A percentile compares a stretch with the other conserved stretches of the same genome.
Evolutionary conservation across 2,113 vertebrate species (phyloP).

Genomic region (Channa argus): DNA sequence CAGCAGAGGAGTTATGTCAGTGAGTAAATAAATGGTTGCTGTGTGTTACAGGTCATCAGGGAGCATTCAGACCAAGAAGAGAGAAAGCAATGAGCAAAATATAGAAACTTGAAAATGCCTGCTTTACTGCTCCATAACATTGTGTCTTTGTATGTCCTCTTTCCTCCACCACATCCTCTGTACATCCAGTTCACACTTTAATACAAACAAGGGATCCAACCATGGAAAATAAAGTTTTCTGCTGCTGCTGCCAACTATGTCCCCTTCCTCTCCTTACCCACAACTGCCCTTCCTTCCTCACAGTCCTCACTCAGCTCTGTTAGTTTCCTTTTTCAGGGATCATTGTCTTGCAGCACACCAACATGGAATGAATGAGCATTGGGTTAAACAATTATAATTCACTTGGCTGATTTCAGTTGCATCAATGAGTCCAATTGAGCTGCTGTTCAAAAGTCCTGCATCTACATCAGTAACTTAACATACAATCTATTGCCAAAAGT

Average conservation of each 20-base stretch:
- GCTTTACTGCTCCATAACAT: conserved; percentile 29
- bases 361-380: background rate
- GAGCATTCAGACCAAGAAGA: conserved; percentile 24
- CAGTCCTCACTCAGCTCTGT: conserved; percentile 32
- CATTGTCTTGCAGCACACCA: conserved; percentile 21
- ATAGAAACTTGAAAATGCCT: conserved; percentile 39
- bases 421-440: background rate
- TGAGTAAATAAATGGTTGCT: conserved; percentile 47
- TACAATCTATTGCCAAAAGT: no score
- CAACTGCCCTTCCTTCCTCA: conserved; percentile 64
- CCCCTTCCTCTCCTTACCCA: conserved; percentile 46
- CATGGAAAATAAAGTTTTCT: conserved; percentile 54
- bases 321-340: conserved; percentile 28
- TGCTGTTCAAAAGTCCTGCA: background rate
- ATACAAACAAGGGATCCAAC: conserved; percentile 48
- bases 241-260: conserved; percentile 41
- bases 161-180: conserved; percentile 58
- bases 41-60: conserved; percentile 34
- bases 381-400: background rate
- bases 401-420: background rate
- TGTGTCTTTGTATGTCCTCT: conserved; percentile 51
- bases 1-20: conserved; percentile 47
- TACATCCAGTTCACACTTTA: conserved; percentile 40
- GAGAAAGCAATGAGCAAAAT: conserved; percentile 32
- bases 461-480: background rate